These are phyloP conservation scores for Mastomys natalensis DNA, from an alignment of 2,113 vertebrate genomes.

Conservation along the genomic window DNA sequence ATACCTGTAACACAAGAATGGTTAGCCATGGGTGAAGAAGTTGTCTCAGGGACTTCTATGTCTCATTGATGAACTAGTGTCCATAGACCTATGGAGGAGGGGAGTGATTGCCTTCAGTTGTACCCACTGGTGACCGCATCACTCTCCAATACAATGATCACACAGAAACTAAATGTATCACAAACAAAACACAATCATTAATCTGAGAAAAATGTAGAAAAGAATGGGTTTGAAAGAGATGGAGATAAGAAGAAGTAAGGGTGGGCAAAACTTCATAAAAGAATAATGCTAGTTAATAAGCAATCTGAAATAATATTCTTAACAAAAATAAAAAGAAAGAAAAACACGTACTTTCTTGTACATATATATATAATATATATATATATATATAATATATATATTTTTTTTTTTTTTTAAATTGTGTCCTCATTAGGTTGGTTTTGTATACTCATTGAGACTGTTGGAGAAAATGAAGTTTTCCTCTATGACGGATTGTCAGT, in stretches of 20 bases:
- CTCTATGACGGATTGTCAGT: neutral
- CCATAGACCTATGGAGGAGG: too few species aligned
- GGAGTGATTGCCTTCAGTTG: neutral
- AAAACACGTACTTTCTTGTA: neutral
- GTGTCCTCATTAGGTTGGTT: neutral
- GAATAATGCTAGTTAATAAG: neutral
- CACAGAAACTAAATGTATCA: neutral
- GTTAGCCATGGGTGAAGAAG: neutral
- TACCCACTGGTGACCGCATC: neutral
- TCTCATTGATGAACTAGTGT: neutral
- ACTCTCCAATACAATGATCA: neutral
- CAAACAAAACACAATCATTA: neutral
- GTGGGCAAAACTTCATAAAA: neutral
- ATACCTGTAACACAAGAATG: neutral
- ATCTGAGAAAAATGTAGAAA: neutral
- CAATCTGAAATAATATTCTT: neutral
- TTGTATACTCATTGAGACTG: neutral
- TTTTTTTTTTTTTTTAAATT: too few species aligned
- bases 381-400: too few species aligned
- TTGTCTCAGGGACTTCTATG: neutral
- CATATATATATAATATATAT: too few species aligned
- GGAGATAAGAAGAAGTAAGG: neutral
- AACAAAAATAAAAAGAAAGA: neutral
- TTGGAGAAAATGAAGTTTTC: neutral
- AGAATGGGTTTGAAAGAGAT: neutral